Percentiles rank a stretch among this genome's conserved stretches.
These are phyloP conservation scores for Hirtodrosophila histrioides DNA, from an alignment of 2,888 invertebrate genomes.

Conservation along the genomic window DNA sequence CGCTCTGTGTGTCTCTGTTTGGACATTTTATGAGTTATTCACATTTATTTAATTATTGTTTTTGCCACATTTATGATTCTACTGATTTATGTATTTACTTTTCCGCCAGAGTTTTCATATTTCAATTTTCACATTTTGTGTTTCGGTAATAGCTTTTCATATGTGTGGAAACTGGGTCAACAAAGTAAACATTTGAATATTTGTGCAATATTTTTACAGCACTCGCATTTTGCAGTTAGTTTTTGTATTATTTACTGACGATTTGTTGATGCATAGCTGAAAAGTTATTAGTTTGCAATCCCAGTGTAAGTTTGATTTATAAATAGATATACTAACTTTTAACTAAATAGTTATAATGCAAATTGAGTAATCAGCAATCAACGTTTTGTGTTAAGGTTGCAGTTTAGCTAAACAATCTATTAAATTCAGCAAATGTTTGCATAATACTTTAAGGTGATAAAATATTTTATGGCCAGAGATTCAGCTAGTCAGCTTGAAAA, in stretches of 20 bases:
- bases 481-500: too few relatives aligned
- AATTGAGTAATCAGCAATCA: too few relatives aligned
- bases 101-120: conserved; percentile 10
- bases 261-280: conserved; percentile 36
- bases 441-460: too few relatives aligned
- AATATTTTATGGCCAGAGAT: too few relatives aligned
- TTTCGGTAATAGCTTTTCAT: conserved; percentile 20
- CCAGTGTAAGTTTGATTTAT: neutral
- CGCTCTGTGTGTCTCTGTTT: neutral
- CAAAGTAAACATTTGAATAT: conserved; percentile 56
- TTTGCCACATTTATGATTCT: conserved; percentile 33
- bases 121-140: conserved; percentile 4
- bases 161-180: conserved; percentile 37
- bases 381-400: too few relatives aligned
- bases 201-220: conserved; percentile 24
- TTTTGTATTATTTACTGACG: conserved; percentile 15
- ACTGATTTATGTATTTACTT: conserved; percentile 39
- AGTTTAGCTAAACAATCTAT: too few relatives aligned
- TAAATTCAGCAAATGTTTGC: too few relatives aligned
- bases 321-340: too few relatives aligned
- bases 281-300: conserved; percentile 11
- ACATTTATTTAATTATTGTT: conserved; percentile 53
- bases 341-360: too few relatives aligned
- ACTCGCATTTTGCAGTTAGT: conserved; percentile 9
- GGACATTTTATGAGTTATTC: conserved; percentile 6